These are phyloP conservation scores for Euphonia xanthogaster DNA, from an alignment of 2,797 vertebrate species.

Conservation along the genomic window DNA sequence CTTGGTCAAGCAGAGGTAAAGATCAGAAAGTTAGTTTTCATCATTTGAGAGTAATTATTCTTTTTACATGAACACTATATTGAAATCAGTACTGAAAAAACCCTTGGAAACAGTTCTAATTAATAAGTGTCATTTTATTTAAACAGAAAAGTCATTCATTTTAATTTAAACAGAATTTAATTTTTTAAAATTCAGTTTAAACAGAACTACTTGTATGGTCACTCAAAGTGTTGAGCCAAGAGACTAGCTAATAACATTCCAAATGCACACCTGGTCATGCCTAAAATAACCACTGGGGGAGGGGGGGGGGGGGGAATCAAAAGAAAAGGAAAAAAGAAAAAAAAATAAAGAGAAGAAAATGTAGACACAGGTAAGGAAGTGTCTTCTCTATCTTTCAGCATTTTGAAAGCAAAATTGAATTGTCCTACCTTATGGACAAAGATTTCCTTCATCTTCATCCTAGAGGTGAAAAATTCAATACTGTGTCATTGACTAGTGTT, in stretches of 20 bases:
- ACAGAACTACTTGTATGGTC: not conserved
- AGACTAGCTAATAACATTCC: not conserved
- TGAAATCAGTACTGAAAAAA: not conserved
- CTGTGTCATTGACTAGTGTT: not conserved
- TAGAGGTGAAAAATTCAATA: not conserved
- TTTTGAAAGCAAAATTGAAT: not conserved
- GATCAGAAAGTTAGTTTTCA: not conserved
- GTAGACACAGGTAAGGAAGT: rapidly evolving
- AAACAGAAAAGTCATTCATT: not conserved
- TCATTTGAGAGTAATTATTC: not conserved
- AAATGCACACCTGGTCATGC: not conserved
- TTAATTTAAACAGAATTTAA: not conserved
- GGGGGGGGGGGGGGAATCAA: rapidly evolving
- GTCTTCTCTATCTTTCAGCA: not conserved
- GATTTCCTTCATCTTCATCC: not conserved
- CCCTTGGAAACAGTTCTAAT: rapidly evolving
- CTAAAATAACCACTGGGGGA: rapidly evolving
- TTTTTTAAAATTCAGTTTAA: not conserved
- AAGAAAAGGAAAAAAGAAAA: rapidly evolving
- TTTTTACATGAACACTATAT: rapidly evolving
- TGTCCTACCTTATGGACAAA: not conserved
- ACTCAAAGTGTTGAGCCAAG: not conserved
- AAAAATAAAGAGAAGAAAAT: not conserved
- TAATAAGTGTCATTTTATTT: not conserved
- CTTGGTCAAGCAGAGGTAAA: not conserved